A percentile compares a stretch with the other conserved stretches of the same genome.
phyloP scores from a whole-genome alignment of 2,113 vertebrate species.

The Elaphurus davidianus region DNA sequence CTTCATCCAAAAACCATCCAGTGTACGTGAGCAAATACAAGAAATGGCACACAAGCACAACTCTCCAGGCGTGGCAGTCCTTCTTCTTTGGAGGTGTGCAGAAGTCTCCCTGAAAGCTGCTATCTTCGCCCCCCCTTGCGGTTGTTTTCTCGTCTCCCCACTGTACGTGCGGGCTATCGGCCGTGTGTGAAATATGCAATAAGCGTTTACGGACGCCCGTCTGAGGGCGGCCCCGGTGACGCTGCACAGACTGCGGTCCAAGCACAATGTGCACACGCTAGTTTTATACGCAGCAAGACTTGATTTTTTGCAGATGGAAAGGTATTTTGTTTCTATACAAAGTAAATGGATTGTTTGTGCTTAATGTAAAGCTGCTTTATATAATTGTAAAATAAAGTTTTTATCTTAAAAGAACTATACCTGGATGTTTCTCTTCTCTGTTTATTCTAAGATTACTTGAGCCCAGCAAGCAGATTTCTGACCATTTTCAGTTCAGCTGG shows the following conservation, averaged over 20 bases:
- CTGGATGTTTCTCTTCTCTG: neutral
- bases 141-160: slow-evolving; percentile 64
- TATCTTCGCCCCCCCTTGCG: slow-evolving; percentile 82
- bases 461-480: neutral
- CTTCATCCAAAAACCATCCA: neutral
- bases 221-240: slow-evolving; percentile 82
- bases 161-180: slow-evolving; percentile 80
- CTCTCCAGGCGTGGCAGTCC: neutral
- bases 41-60: slow-evolving; percentile 80
- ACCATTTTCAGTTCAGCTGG: neutral
- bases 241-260: slow-evolving; percentile 92
- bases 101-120: slow-evolving; percentile 85
- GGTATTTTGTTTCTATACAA: slow-evolving; percentile 91
- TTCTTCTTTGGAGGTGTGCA: slow-evolving; percentile 72
- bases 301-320: slow-evolving; percentile 85
- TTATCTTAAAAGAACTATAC: slow-evolving; percentile 74
- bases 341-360: slow-evolving; percentile 89
- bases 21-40: neutral
- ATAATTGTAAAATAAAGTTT: slow-evolving; percentile 94
- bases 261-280: slow-evolving; percentile 99
- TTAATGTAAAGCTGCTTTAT: slow-evolving; percentile 93
- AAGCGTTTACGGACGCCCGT: slow-evolving; percentile 93
- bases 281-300: slow-evolving; percentile 89
- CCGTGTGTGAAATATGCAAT: slow-evolving; percentile 98
- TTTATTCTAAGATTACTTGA: neutral